Percentiles rank a stretch among this genome's conserved stretches.
Evolutionary conservation across 2,888 invertebrate genomes (phyloP).

Genomic region (Sminthurinus aureus): DNA sequence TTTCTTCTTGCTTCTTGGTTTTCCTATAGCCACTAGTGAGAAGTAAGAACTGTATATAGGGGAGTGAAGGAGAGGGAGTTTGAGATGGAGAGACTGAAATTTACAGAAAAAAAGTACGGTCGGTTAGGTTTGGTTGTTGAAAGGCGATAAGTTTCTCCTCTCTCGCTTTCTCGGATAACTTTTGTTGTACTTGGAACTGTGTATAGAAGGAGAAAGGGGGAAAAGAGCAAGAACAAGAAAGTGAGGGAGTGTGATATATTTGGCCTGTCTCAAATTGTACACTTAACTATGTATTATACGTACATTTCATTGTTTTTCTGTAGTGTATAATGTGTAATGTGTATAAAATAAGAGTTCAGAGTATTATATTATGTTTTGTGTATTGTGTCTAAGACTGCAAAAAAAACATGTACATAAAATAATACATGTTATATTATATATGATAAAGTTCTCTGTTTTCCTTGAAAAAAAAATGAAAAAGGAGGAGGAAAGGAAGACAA

Average conservation of each 20-base stretch:
- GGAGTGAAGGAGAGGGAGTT: not conserved
- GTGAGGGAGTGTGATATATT: slow-evolving; percentile 11
- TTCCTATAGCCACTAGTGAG: not conserved
- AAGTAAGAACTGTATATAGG: not conserved
- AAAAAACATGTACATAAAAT: not conserved
- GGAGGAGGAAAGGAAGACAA: not conserved
- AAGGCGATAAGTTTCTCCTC: slow-evolving; percentile 42
- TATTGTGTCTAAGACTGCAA: not conserved
- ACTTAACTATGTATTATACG: slow-evolving; percentile 8
- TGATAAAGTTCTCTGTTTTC: too few relatives aligned
- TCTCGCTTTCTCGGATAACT: slow-evolving; percentile 43
- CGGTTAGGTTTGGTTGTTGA: slow-evolving; percentile 33
- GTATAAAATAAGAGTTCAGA: not conserved
- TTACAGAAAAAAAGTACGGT: slow-evolving; percentile 38
- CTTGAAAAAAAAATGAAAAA: slow-evolving; percentile 17
- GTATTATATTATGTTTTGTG: not conserved
- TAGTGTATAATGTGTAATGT: not conserved
- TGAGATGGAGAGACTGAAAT: slow-evolving; percentile 25
- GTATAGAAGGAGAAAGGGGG: too few relatives aligned
- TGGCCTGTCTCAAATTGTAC: not conserved
- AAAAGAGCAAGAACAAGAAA: too few relatives aligned
- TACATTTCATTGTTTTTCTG: not conserved
- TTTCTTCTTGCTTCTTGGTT: not conserved
- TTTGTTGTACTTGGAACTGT: slow-evolving; percentile 10
- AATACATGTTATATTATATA: not conserved